Percentiles rank a stretch among this genome's conserved stretches.
phyloP scores from a whole-genome alignment of 1,140 invertebrate genomes.

The Apis cerana region DNA sequence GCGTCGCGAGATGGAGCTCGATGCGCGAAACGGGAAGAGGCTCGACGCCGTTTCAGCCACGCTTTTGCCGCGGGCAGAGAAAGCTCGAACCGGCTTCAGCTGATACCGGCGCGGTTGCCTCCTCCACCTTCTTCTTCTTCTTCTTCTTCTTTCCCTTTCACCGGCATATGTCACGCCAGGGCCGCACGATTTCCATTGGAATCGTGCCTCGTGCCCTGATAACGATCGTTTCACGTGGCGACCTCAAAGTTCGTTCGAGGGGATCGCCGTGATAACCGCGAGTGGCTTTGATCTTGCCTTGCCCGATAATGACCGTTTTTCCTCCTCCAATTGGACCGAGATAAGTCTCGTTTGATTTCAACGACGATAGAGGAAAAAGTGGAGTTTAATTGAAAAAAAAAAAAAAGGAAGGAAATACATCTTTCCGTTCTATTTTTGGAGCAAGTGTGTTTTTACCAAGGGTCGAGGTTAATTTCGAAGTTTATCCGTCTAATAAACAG shows the following conservation, averaged over 20 bases:
- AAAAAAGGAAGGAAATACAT: too few species aligned
- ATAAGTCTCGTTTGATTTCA: too few species aligned
- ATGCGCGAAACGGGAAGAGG: not conserved
- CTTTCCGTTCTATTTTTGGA: too few species aligned
- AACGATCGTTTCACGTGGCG: constrained; percentile 33
- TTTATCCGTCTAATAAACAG: not conserved
- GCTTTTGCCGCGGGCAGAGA: constrained; percentile 71
- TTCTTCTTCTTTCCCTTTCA: constrained; percentile 66
- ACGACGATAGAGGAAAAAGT: too few species aligned
- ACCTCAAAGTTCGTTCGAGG: constrained; percentile 22
- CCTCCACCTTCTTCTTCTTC: constrained; percentile 26
- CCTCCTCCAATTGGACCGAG: too few species aligned
- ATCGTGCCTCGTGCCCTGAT: constrained; percentile 18
- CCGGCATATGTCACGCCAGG: constrained; percentile 64
- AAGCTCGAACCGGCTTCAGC: constrained; percentile 58
- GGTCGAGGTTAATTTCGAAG: too few species aligned
- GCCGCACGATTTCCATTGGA: constrained; percentile 54
- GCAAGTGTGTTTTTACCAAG: too few species aligned
- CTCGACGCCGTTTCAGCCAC: not conserved
- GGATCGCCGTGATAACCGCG: not conserved
- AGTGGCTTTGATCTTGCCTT: not conserved
- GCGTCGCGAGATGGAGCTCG: constrained; percentile 60
- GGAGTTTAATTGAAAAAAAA: too few species aligned
- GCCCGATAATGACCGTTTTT: too few species aligned
- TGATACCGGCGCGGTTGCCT: constrained; percentile 45